phyloP scores from a whole-genome alignment of 92 coral and sea anemone genomes.

The Bergia sp. region DNA sequence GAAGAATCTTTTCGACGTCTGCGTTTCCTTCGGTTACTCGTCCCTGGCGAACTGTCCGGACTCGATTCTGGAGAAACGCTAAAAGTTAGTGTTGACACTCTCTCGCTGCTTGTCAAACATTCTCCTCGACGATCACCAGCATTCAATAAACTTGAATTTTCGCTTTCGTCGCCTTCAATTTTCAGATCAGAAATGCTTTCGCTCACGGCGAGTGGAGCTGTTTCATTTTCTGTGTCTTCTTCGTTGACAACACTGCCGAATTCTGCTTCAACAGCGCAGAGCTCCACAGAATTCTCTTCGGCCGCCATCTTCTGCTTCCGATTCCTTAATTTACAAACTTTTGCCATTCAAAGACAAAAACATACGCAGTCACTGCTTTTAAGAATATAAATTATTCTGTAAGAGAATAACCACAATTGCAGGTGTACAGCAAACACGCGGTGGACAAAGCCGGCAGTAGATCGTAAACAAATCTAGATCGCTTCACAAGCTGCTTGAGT shows the following conservation, averaged over 20 bases:
- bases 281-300: conserved; percentile 32
- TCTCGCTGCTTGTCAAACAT: conserved; percentile 23
- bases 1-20: conserved; percentile 9
- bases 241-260: not conserved
- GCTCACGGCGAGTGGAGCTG: conserved; percentile 31
- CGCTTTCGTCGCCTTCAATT: conserved; percentile 36
- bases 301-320: conserved; percentile 40
- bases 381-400: conserved; percentile 30
- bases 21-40: conserved; percentile 4
- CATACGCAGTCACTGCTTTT: conserved; percentile 12
- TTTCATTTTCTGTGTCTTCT: conserved; percentile 23
- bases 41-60: conserved; percentile 40
- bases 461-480: conserved; percentile 17
- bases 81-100: conserved; percentile 23
- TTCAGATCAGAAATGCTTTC: conserved; percentile 44
- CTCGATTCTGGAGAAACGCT: conserved; percentile 39
- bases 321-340: conserved; percentile 36
- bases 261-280: conserved; percentile 39
- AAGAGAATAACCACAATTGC: conserved; percentile 26
- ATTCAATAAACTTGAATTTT: conserved; percentile 35
- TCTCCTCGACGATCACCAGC: conserved; percentile 31
- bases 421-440: conserved; percentile 47
- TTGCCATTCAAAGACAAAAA: conserved; percentile 41
- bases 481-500: not conserved
- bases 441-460: not conserved